Evolutionary conservation across 1,140 invertebrate genomes (phyloP), one percentile per base, ranked within the genome.

Genomic region (Sitodiplosis mosellana): DNA sequence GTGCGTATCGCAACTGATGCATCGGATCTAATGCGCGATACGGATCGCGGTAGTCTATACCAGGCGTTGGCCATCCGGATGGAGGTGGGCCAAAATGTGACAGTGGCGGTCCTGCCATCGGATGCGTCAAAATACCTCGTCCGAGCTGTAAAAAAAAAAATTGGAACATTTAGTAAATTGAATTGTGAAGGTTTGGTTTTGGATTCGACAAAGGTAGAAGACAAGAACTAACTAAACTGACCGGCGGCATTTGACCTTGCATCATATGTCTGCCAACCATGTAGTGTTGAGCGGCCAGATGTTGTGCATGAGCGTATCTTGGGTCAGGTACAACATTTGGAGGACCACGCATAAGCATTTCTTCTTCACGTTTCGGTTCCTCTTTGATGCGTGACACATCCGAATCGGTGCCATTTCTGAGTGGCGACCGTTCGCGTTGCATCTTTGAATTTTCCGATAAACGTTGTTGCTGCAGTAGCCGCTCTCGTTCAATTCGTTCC

Each of bases 1-100:
- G 78, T 59, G 78, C 81, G 57, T 80, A 83, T 5, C 77, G 72
- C 54, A 80, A 62, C 18, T 43, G 41, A 43, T 43, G 41, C 14
- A 81, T 67, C 17, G 77, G 75, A 55, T 78, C 77, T 73, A 79
- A 54, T n/a, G n/a, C n/a, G 15, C 67, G 71, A 56, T 80, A 84
- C 2, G 77, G 70, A 60, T 80, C 77, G 51, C 77, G 71, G 51
- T 74, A 61, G 40, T 77, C 75, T 54, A 75, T 71, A 7, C 69
- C 60, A 3, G 76, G 67, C 55, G 75, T 74, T 8, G 73, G 71
- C 61, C 73, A 76, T 17, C 71, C 69, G 1, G 74, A 68, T 2
- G 69, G 63, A 6, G 72, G 65, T 14, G 69, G 65, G 36, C 65
- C 61, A 46, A 74, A 77, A 52, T 76, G 75, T 49, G 75, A 68